Conservation (phyloP, 2,888 invertebrate species). For the Colletes collaris region DNA sequence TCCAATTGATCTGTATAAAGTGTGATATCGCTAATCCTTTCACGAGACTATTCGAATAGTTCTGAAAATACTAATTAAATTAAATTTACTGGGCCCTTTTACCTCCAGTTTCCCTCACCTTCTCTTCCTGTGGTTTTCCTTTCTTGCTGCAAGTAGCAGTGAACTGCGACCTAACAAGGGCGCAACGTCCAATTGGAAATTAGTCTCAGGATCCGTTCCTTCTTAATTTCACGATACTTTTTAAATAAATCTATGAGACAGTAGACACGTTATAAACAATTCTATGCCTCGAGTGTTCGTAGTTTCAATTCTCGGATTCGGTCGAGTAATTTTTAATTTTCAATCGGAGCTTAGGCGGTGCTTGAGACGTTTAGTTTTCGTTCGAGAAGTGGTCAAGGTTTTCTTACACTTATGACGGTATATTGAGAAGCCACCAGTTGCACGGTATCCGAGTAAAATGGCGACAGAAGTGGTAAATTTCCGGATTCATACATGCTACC, state of each 20-base stretch:
- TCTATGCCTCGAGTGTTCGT: too few species aligned
- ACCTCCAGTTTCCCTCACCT: not conserved
- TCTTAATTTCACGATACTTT: too few species aligned
- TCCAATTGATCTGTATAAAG: slow-evolving; percentile 62
- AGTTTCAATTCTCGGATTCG: too few species aligned
- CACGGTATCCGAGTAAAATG: slow-evolving; percentile 65
- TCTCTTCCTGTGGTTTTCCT: too few species aligned
- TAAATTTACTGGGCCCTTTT: not conserved
- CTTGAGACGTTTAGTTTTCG: slow-evolving; percentile 20
- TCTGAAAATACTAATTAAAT: slow-evolving; percentile 28
- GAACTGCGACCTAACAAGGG: too few species aligned
- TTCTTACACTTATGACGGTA: slow-evolving; percentile 20
- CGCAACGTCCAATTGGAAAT: too few species aligned
- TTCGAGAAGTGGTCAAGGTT: slow-evolving; percentile 21
- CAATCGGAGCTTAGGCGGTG: not conserved
- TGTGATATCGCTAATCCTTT: slow-evolving; percentile 60
- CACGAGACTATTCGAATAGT: slow-evolving; percentile 1
- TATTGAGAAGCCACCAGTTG: slow-evolving; percentile 73
- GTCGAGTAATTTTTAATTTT: not conserved
- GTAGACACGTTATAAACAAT: too few species aligned
- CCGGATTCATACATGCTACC: slow-evolving; percentile 63
- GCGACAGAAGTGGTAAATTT: slow-evolving; percentile 75
- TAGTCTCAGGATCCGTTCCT: too few species aligned
- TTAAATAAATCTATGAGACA: too few species aligned
- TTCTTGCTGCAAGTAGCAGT: not conserved